These are phyloP conservation scores for Archilochus colubris DNA, from an alignment of 2,113 vertebrate species.

Conservation along the genomic window DNA sequence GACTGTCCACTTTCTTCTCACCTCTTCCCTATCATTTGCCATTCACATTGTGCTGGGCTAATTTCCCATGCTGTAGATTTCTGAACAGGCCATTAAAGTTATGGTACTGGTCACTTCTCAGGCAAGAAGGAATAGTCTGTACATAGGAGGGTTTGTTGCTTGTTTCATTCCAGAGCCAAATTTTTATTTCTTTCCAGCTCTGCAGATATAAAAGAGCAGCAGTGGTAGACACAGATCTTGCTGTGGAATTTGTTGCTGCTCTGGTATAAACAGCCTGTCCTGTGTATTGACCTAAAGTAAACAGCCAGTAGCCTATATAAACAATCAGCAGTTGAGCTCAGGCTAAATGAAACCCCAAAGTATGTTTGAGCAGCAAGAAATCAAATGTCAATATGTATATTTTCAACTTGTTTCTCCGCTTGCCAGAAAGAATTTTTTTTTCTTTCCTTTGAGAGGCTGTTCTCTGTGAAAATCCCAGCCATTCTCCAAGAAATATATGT, in stretches of 20 bases:
- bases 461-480: background rate
- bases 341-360: constrained; percentile 31
- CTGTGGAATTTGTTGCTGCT: constrained; percentile 55
- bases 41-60: background rate
- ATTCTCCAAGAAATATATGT: background rate
- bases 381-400: constrained; percentile 7
- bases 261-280: constrained; percentile 57
- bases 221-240: background rate
- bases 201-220: background rate
- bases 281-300: constrained; percentile 65
- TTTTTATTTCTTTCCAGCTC: background rate
- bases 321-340: constrained; percentile 48
- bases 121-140: background rate
- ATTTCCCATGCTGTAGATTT: background rate
- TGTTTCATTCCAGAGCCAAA: background rate
- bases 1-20: background rate
- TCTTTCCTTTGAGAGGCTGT: background rate
- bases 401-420: background rate
- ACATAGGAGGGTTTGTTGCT: background rate
- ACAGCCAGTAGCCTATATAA: constrained; percentile 70
- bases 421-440: background rate
- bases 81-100: background rate
- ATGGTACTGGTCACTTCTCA: background rate
- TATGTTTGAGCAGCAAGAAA: constrained; percentile 40
- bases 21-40: background rate